A percentile compares a stretch with the other conserved stretches of the same genome.
These are phyloP conservation scores for Ophiodon elongatus DNA, from an alignment of 2,113 vertebrate genomes.

Conservation along the genomic window DNA sequence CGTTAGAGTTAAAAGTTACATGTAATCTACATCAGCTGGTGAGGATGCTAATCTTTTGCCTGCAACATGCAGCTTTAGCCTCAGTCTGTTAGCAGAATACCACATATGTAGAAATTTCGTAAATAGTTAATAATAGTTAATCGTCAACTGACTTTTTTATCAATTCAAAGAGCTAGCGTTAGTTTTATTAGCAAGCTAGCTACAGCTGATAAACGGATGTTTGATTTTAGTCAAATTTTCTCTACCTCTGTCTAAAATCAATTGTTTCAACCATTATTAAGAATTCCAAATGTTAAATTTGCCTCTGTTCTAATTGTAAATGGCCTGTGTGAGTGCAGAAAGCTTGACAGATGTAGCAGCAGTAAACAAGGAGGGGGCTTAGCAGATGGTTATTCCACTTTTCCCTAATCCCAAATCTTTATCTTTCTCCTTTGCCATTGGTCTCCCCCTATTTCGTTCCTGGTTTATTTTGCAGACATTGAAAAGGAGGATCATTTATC, in stretches of 20 bases:
- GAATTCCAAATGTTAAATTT: not conserved
- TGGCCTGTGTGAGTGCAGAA: not conserved
- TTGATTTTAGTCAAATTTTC: not conserved
- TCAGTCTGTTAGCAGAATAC: too few relatives aligned
- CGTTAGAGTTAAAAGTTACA: too few relatives aligned
- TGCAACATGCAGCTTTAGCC: too few relatives aligned
- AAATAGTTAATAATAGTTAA: too few relatives aligned
- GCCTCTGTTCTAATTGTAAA: not conserved
- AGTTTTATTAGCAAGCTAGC: not conserved
- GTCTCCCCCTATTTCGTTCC: not conserved
- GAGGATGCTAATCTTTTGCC: too few relatives aligned
- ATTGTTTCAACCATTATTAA: not conserved
- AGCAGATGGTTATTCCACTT: not conserved
- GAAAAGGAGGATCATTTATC: not conserved
- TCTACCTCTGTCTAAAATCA: not conserved
- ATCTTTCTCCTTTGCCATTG: not conserved
- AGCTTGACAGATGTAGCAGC: constrained; percentile 1
- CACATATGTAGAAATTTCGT: too few relatives aligned
- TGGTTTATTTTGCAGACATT: not conserved
- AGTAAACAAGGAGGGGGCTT: not conserved
- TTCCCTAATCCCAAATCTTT: not conserved
- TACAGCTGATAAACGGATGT: not conserved
- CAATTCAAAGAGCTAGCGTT: not conserved
- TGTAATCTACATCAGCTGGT: too few relatives aligned
- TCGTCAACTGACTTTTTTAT: too few relatives aligned